phyloP scores from a whole-genome alignment of 1,140 invertebrate genomes.

The Drosophila lacertosa region DNA sequence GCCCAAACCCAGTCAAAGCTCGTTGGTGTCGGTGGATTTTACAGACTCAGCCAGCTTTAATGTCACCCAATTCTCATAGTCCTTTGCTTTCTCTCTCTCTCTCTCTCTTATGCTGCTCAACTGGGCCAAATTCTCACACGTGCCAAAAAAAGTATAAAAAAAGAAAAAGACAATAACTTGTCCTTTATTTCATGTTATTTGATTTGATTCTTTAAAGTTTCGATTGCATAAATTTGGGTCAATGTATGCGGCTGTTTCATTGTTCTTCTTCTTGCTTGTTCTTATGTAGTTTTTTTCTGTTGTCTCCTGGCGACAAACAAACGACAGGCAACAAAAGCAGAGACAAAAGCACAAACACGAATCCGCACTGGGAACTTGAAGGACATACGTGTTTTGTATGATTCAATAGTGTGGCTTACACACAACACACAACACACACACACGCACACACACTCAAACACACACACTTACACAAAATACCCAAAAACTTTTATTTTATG shows the following conservation, averaged over 20 bases:
- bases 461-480: conserved; percentile 3
- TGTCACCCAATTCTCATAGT: conserved; percentile 27
- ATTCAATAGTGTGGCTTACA: conserved; percentile 41
- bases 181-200: conserved; percentile 46
- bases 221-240: conserved; percentile 72
- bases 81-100: background rate
- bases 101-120: background rate
- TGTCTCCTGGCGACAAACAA: conserved; percentile 65
- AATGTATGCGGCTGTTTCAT: conserved; percentile 51
- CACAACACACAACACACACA: conserved; percentile 4
- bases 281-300: too few relatives aligned
- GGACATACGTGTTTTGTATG: conserved; percentile 65
- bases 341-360: conserved; percentile 59
- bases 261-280: conserved; percentile 34
- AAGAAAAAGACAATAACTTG: conserved; percentile 14
- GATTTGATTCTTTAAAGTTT: conserved; percentile 58
- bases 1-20: background rate
- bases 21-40: conserved; percentile 20
- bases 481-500: conserved; percentile 73
- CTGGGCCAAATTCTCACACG: conserved; percentile 7
- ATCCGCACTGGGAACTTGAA: conserved; percentile 22
- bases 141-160: conserved; percentile 1
- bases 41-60: conserved; percentile 30
- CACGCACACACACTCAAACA: conserved; percentile 6
- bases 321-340: conserved; percentile 58